Evolutionary conservation across 2,113 vertebrate genomes (phyloP).

Genomic region (Poeciliopsis retropinna): DNA sequence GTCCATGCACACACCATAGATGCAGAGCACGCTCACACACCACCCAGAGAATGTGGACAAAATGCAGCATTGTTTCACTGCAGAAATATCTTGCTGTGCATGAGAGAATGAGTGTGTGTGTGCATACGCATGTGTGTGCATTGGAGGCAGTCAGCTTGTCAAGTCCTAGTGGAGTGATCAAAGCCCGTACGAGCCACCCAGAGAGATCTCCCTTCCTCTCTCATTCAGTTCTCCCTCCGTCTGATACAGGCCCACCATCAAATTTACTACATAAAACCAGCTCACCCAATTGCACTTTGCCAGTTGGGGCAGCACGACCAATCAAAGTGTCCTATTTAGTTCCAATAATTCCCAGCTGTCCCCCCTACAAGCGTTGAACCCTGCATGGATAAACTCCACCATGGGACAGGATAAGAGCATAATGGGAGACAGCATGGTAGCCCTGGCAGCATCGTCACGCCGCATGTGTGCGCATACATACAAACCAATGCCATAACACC

Average conservation of each 20-base stretch:
- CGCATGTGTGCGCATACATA: constrained; percentile 21
- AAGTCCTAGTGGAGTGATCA: constrained; percentile 72
- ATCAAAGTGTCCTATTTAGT: constrained; percentile 53
- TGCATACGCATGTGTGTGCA: constrained; percentile 21
- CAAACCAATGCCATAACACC: constrained; percentile 23
- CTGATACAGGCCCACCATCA: constrained; percentile 43
- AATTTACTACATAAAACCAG: constrained; percentile 49
- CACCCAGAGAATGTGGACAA: constrained; percentile 38
- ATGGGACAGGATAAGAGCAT: constrained; percentile 71
- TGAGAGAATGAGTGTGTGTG: constrained; percentile 6
- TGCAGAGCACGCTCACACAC: constrained; percentile 10
- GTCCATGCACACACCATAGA: constrained; percentile 33
- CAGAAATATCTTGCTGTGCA: constrained; percentile 46
- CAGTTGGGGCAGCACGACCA: constrained; percentile 38
- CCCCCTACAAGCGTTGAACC: constrained; percentile 50
- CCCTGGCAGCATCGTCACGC: constrained; percentile 63
- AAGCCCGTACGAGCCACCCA: constrained; percentile 76
- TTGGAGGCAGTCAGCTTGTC: constrained; percentile 67
- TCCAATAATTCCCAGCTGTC: constrained; percentile 66
- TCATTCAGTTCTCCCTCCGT: constrained; percentile 40
- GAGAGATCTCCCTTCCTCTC: constrained; percentile 64
- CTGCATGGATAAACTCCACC: constrained; percentile 63
- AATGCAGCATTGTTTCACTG: constrained; percentile 55
- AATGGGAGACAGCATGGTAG: constrained; percentile 66
- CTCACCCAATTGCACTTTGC: constrained; percentile 28